phyloP scores from a whole-genome alignment of 2,113 vertebrate genomes.

The Phaethon lepturus region DNA sequence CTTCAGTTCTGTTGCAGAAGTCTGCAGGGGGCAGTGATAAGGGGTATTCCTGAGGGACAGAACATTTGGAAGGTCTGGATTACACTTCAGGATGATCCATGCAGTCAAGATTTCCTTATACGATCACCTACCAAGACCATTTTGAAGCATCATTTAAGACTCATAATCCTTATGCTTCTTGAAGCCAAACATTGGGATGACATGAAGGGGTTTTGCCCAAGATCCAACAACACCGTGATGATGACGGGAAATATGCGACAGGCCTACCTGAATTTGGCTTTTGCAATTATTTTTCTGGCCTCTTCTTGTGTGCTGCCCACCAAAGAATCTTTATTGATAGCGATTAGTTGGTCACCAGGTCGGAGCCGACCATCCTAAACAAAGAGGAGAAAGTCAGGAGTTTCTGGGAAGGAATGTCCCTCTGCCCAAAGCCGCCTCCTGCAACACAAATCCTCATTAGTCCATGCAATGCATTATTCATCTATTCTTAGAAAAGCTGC shows the following conservation, averaged over 20 bases:
- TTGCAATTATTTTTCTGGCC: conserved; percentile 85
- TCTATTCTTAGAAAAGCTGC: background rate
- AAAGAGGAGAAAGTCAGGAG: background rate
- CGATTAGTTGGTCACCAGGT: conserved; percentile 89
- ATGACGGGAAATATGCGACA: background rate
- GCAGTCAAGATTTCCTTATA: background rate
- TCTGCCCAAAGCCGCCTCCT: background rate
- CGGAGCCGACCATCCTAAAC: conserved; percentile 87
- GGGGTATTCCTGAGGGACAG: background rate
- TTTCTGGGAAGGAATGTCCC: background rate
- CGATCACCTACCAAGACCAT: background rate
- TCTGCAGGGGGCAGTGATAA: background rate
- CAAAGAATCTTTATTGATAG: conserved; percentile 90
- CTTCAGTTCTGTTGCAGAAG: background rate
- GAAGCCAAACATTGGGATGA: background rate
- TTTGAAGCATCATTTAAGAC: background rate
- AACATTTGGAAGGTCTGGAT: background rate
- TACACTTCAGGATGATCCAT: background rate
- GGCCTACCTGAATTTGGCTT: conserved; percentile 83
- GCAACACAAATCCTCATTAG: background rate
- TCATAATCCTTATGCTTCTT: background rate
- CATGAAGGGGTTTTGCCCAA: background rate
- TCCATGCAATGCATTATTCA: background rate
- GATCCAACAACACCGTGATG: background rate
- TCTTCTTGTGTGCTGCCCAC: conserved; percentile 89